Evolutionary conservation across 2,888 invertebrate genomes (phyloP).

Genomic region (Eugnorisma glareosa): DNA sequence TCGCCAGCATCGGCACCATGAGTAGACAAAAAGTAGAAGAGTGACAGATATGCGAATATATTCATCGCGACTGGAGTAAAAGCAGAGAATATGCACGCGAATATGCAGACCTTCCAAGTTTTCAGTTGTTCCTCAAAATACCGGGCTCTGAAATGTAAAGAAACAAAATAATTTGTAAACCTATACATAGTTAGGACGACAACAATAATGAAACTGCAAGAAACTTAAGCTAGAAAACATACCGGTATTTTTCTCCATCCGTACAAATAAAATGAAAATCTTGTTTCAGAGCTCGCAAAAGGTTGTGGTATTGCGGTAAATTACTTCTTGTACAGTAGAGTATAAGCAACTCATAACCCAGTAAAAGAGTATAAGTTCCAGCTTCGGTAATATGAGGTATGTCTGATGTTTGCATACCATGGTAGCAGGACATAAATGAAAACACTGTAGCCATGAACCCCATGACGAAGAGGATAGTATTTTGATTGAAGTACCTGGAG

Average conservation of each 20-base stretch:
- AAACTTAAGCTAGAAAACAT: not conserved
- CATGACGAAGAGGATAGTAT: constrained; percentile 43
- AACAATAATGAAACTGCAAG: not conserved
- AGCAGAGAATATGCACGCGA: constrained; percentile 65
- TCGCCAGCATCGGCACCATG: constrained; percentile 65
- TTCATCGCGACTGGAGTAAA: constrained; percentile 66
- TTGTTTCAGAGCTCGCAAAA: constrained; percentile 71
- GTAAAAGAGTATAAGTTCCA: constrained; percentile 73
- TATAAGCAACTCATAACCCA: constrained; percentile 75
- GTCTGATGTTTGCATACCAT: constrained; percentile 70
- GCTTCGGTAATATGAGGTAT: constrained; percentile 74
- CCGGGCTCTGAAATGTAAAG: constrained; percentile 66
- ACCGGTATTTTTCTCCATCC: constrained; percentile 49
- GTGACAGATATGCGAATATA: constrained; percentile 54
- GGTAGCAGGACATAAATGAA: constrained; percentile 52
- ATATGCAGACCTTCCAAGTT: constrained; percentile 76
- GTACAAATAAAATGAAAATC: constrained; percentile 78
- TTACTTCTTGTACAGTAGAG: constrained; percentile 71
- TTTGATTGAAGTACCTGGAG: constrained; percentile 71
- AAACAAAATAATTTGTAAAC: not conserved
- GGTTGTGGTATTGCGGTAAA: constrained; percentile 70
- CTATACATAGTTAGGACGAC: not conserved
- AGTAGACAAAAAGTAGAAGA: constrained; percentile 69
- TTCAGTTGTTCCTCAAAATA: constrained; percentile 76
- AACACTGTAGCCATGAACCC: constrained; percentile 20